These are phyloP conservation scores for Hypanus sabinus DNA, from an alignment of 2,113 vertebrate species.

Conservation along the genomic window DNA sequence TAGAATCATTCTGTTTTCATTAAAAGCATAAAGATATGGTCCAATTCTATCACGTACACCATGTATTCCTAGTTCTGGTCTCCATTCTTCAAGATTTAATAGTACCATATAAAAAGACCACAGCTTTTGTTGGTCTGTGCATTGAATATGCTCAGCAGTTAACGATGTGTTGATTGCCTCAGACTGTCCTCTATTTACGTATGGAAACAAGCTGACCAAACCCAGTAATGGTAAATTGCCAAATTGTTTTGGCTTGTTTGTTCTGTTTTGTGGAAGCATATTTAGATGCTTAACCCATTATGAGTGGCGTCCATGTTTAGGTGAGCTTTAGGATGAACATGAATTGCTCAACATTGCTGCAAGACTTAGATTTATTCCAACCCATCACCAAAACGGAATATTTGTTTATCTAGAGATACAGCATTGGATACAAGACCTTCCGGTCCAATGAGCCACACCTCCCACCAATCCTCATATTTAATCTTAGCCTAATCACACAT, in stretches of 20 bases:
- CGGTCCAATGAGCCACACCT: too few relatives aligned
- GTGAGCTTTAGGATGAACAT: not conserved
- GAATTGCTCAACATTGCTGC: not conserved
- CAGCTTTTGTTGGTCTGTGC: constrained; percentile 20
- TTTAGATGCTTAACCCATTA: not conserved
- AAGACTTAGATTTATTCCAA: not conserved
- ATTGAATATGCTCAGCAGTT: constrained; percentile 21
- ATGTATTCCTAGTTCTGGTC: constrained; percentile 32
- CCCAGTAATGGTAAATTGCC: constrained; percentile 13
- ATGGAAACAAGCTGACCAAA: constrained; percentile 25
- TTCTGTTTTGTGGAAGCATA: not conserved
- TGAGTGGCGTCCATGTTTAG: not conserved
- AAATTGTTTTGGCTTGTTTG: constrained; percentile 5
- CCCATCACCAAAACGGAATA: not conserved
- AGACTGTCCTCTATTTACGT: constrained; percentile 24
- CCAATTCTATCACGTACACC: constrained; percentile 35
- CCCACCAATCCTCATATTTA: too few relatives aligned
- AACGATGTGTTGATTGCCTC: constrained; percentile 33
- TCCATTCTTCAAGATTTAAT: constrained; percentile 32
- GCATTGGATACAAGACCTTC: too few relatives aligned
- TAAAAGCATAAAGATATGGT: constrained; percentile 30
- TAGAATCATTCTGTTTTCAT: constrained; percentile 32
- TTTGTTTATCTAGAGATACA: not conserved
- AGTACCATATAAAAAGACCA: constrained; percentile 14
- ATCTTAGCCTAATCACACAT: too few relatives aligned